phyloP scores from a whole-genome alignment of 2,888 invertebrate species.

The Linnaemya tessellans region DNA sequence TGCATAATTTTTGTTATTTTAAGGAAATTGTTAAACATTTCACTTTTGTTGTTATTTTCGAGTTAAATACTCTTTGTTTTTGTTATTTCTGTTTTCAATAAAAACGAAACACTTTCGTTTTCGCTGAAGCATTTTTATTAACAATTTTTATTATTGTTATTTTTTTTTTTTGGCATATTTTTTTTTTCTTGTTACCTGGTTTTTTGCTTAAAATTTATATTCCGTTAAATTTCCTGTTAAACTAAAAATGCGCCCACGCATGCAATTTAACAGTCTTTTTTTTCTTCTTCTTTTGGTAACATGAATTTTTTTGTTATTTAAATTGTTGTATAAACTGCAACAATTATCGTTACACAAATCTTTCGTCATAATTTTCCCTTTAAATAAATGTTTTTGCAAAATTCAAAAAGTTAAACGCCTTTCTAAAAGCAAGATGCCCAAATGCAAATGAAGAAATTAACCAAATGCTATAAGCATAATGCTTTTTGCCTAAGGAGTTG shows the following conservation, averaged over 20 bases:
- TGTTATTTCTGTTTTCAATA: slow-evolving; percentile 19
- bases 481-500: too few species aligned
- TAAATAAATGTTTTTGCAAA: too few species aligned
- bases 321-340: slow-evolving; percentile 26
- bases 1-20: slow-evolving; percentile 62
- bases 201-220: slow-evolving; percentile 54
- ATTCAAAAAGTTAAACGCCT: slow-evolving; percentile 31
- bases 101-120: slow-evolving; percentile 67
- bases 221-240: slow-evolving; percentile 70
- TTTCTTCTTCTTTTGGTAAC: slow-evolving; percentile 16
- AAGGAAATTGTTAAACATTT: slow-evolving; percentile 72
- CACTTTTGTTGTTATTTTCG: slow-evolving; percentile 60
- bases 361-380: slow-evolving; percentile 36
- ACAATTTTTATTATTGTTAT: background rate
- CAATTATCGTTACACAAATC: slow-evolving; percentile 49
- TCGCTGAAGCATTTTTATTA: slow-evolving; percentile 30
- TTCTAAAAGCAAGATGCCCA: slow-evolving; percentile 17
- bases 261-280: slow-evolving; percentile 63
- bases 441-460: background rate
- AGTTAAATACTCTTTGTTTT: background rate
- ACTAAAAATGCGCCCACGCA: slow-evolving; percentile 72
- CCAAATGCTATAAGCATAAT: too few species aligned
- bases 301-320: slow-evolving; percentile 3
- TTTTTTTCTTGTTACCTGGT: background rate
- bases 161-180: background rate